Evolutionary conservation across 2,797 vertebrate genomes (phyloP).

Genomic region (Ceryle rudis): DNA sequence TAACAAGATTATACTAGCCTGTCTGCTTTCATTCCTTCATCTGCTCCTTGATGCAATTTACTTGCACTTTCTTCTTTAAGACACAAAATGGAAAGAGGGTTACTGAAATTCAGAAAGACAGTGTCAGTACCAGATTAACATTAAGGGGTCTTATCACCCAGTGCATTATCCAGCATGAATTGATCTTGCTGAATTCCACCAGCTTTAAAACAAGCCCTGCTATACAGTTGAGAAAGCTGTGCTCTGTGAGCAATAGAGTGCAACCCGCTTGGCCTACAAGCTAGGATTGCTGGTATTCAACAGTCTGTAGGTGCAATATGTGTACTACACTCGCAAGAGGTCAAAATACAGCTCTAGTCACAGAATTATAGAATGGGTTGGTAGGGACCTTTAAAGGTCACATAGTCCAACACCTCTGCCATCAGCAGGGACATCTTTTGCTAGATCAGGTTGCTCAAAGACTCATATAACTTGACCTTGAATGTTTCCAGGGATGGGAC

Average conservation of each 20-base stretch:
- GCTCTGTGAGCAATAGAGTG: background rate
- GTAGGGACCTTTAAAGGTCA: background rate
- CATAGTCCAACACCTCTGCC: background rate
- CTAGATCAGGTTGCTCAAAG: background rate
- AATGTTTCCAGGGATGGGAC: background rate
- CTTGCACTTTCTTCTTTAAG: background rate
- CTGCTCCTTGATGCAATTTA: background rate
- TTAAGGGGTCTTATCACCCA: background rate
- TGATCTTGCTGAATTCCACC: background rate
- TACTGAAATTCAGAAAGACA: background rate
- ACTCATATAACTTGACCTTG: background rate
- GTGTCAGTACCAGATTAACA: background rate
- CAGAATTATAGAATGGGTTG: background rate
- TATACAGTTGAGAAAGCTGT: background rate
- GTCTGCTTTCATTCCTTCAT: background rate
- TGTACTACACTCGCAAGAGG: no score
- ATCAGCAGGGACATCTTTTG: background rate
- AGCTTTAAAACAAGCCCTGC: background rate
- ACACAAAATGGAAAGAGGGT: background rate
- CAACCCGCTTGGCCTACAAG: background rate
- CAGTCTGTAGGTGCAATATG: background rate
- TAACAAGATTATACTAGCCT: background rate
- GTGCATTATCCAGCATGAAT: background rate
- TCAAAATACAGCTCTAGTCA: background rate
- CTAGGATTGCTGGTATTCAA: fast-evolving